Evolutionary conservation across 2,113 vertebrate species (phyloP).

Genomic region (Asarcornis scutulata): DNA sequence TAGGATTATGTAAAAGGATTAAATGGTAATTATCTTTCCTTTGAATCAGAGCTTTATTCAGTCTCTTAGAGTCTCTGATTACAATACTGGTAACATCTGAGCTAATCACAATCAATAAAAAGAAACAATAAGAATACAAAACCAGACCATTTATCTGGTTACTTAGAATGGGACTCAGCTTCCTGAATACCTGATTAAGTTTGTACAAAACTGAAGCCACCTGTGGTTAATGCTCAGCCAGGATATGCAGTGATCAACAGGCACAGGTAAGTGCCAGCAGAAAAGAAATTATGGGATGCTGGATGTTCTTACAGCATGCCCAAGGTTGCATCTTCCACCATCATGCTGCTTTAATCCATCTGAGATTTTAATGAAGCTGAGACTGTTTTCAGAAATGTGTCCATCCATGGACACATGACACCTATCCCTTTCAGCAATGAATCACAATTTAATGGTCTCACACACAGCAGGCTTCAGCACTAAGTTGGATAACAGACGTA

Average conservation of each 20-base stretch:
- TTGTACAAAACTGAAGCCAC: background rate
- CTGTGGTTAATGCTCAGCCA: background rate
- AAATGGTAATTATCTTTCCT: background rate
- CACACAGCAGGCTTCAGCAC: background rate
- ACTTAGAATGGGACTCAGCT: background rate
- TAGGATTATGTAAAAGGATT: background rate
- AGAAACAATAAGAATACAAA: background rate
- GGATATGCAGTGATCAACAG: background rate
- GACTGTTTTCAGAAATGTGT: background rate
- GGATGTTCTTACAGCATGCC: background rate
- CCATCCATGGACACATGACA: background rate
- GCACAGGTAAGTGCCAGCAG: background rate
- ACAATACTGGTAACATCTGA: background rate
- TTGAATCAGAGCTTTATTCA: background rate
- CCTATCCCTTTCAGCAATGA: background rate
- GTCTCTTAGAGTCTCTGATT: background rate
- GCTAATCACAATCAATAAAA: background rate
- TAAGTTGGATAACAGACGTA: background rate
- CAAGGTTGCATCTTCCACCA: background rate
- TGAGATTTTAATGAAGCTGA: background rate
- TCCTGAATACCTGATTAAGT: background rate
- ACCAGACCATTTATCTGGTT: background rate
- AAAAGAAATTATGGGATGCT: background rate
- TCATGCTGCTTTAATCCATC: background rate
- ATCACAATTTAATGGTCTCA: background rate